Evolutionary conservation across 2,888 invertebrate species (phyloP), one percentile per base, ranked within the genome.

Genomic region (Dynastes grantii): DNA sequence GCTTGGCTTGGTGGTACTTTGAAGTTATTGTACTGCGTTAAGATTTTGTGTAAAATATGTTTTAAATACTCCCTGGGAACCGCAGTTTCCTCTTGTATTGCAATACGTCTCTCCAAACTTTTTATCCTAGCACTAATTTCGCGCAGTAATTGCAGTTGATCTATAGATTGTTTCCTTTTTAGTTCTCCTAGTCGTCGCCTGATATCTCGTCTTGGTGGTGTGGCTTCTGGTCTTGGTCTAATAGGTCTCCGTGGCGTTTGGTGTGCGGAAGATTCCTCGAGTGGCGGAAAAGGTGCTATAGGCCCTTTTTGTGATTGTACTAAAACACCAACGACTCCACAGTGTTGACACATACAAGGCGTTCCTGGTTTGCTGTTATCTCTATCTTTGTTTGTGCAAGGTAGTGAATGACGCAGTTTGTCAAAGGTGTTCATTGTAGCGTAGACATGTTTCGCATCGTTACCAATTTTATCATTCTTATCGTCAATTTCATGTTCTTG

Each of bases 51-150:
- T 2, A 89, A 86, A n/a, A 88, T 87, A 73, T 85, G 84, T 76
- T 87, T 87, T 77, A 89, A 88, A 78, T 88, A 88, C 32, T 88
- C 88, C 79, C 86, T 88, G 0, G 87, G 85, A 2, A 89, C 88
- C 0, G 88, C 84, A 58, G 80, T 83, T 81, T 88, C 87, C 81
- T 89, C 88, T 76, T 89, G 88, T 4, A 83, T 81, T 2, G 83
- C 80, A 8, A 88, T 76, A 58, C 88, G 81, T 16, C 83, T 83
- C 81, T 89, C 89, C 45, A 89, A 82, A 11, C 81, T 77, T 27
- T 83, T 84, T 22, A 89, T 85, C 77, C 86, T 84, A 4, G 83
- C 78, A 0, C 83, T 81, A 0, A 88, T 80, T 27, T 87, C 81
- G 11, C 84, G 84, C 13, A 83, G 76, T 16, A 82, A 58, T 16